These are phyloP conservation scores for Camelus bactrianus DNA, from an alignment of 2,113 vertebrate genomes.

Conservation along the genomic window DNA sequence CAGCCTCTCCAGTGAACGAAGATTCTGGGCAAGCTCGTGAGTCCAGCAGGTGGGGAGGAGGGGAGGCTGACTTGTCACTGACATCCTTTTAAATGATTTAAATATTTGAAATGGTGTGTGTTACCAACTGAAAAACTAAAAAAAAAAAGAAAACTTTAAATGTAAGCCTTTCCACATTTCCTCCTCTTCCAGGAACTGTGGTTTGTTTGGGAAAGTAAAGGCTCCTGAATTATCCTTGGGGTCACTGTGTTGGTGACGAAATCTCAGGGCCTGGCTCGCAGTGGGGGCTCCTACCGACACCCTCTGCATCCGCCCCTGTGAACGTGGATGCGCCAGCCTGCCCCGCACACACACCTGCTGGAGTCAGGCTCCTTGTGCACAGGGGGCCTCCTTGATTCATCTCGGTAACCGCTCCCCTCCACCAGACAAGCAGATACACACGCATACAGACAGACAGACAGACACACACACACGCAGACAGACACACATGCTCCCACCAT, in stretches of 20 bases:
- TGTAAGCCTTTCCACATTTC: neutral
- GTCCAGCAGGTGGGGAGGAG: rapidly evolving
- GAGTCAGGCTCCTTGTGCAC: neutral
- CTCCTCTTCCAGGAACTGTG: neutral
- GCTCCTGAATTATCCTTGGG: neutral
- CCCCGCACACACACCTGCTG: neutral
- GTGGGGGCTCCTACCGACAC: neutral
- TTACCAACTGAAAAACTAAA: neutral
- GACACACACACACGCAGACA: neutral
- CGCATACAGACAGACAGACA: neutral
- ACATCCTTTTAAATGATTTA: neutral
- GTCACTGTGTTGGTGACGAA: rapidly evolving
- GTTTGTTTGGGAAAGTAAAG: neutral
- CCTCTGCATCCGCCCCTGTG: rapidly evolving
- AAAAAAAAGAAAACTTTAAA: neutral
- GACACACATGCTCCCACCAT: neutral
- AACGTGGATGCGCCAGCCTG: rapidly evolving
- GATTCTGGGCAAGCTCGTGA: neutral
- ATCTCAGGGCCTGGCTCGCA: neutral
- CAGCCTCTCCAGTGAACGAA: neutral
- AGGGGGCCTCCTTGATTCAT: neutral
- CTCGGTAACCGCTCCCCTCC: neutral
- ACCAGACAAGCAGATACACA: neutral
- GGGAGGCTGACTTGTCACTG: no score
- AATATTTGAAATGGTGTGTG: neutral